Conservation (phyloP, 2,113 vertebrate species). For the Entelurus aequoreus region DNA sequence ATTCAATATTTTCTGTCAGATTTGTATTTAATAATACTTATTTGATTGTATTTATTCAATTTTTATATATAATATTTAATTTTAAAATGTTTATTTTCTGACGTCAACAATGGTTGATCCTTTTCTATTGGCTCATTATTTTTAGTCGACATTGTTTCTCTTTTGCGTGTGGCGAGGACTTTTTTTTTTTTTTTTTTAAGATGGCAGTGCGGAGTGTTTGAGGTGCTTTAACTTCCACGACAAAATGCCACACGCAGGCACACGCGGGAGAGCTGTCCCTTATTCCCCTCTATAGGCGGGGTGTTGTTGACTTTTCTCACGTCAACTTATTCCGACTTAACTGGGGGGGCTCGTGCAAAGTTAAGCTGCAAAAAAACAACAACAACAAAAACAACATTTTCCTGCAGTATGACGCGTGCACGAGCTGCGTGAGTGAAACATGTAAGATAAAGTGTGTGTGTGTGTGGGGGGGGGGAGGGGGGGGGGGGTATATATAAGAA, state of each 20-base stretch:
- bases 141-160: no score
- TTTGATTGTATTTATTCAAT: no score
- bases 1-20: no score
- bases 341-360: background rate
- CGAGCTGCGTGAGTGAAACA: conserved; percentile 41
- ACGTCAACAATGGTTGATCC: no score
- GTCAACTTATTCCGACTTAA: background rate
- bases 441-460: conserved; percentile 37
- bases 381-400: background rate
- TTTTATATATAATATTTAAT: no score
- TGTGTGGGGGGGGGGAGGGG: background rate
- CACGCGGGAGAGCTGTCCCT: background rate
- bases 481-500: background rate
- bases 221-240: conserved; percentile 43
- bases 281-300: background rate
- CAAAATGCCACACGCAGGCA: conserved; percentile 13
- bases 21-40: no score
- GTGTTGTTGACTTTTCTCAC: background rate
- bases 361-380: conserved; percentile 23
- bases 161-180: no score
- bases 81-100: no score
- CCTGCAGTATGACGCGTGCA: conserved; percentile 4
- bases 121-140: no score
- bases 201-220: conserved; percentile 26
- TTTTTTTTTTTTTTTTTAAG: no score